Percentiles rank a stretch among this genome's conserved stretches.
Conservation (phyloP, 2,888 invertebrate species). For the Scelioninae gen. 2 region DNA sequence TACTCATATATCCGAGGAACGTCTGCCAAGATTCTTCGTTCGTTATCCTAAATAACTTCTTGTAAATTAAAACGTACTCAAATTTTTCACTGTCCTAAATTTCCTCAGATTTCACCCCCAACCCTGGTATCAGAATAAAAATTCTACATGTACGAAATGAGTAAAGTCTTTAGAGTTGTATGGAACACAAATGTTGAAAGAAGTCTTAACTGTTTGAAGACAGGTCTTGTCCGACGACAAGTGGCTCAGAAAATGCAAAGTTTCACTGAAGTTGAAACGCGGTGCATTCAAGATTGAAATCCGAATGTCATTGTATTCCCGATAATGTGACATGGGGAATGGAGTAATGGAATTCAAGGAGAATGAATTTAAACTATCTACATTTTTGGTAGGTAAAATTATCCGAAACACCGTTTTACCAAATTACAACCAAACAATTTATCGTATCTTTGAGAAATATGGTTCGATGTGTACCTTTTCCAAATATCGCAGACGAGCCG, state of each 20-base stretch:
- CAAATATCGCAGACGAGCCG: slow-evolving; percentile 68
- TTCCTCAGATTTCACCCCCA: too few species aligned
- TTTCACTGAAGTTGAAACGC: slow-evolving; percentile 27
- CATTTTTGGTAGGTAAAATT: neutral
- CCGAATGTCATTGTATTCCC: slow-evolving; percentile 24
- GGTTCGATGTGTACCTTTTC: slow-evolving; percentile 69
- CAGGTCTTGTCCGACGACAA: slow-evolving; percentile 20
- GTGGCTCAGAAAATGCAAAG: slow-evolving; percentile 39
- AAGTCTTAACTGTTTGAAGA: slow-evolving; percentile 16
- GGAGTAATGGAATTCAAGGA: slow-evolving; percentile 9
- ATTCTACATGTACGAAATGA: slow-evolving; percentile 4
- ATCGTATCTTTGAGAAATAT: slow-evolving; percentile 29
- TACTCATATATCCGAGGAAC: too few species aligned
- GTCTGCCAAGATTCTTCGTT: too few species aligned
- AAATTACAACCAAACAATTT: too few species aligned
- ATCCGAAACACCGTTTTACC: too few species aligned
- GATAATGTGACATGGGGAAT: slow-evolving; percentile 13
- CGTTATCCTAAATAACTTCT: too few species aligned
- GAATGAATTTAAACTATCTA: too few species aligned
- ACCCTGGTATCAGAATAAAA: too few species aligned
- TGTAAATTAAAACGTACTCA: too few species aligned
- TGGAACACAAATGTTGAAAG: slow-evolving; percentile 24
- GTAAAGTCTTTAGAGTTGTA: neutral
- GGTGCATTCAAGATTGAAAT: slow-evolving; percentile 28
- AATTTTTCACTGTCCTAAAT: too few species aligned